A percentile compares a stretch with the other conserved stretches of the same genome.
These are phyloP conservation scores for Ascidia mentula DNA, from an alignment of 23 tunicate genomes.

Conservation along the genomic window DNA sequence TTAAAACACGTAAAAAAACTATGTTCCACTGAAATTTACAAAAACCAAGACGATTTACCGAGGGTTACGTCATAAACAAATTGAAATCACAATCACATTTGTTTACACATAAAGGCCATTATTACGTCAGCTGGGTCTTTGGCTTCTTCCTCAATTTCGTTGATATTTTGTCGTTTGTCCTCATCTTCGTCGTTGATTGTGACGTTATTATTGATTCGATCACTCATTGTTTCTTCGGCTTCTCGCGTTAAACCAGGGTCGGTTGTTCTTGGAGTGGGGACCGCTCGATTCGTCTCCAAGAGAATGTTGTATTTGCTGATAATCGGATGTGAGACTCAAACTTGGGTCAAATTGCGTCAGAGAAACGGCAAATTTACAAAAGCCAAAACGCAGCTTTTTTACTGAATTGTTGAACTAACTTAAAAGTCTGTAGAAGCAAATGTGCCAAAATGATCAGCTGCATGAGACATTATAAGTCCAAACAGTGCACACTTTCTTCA, in stretches of 20 bases:
- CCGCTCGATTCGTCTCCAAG: slow-evolving; percentile 16
- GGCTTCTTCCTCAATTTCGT: neutral
- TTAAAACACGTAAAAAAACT: too few species aligned
- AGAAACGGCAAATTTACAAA: too few species aligned
- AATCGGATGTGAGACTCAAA: neutral
- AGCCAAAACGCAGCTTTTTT: too few species aligned
- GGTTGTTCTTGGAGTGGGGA: neutral
- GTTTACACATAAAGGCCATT: too few species aligned
- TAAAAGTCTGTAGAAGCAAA: too few species aligned
- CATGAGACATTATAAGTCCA: neutral
- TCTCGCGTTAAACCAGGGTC: neutral
- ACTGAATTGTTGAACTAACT: too few species aligned
- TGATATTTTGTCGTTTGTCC: neutral
- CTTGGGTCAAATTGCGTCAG: neutral
- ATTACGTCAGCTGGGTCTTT: neutral
- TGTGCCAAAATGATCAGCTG: too few species aligned
- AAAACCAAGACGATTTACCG: too few species aligned
- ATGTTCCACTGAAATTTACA: too few species aligned
- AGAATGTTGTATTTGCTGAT: slow-evolving; percentile 28
- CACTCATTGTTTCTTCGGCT: neutral
- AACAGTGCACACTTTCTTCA: neutral
- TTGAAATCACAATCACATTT: too few species aligned
- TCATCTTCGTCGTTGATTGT: neutral
- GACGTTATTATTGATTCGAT: neutral
- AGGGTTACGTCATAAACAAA: too few species aligned